Evolutionary conservation across 2,888 invertebrate species (phyloP), one percentile per base, ranked within the genome.

Genomic region (Noctua janthina): DNA sequence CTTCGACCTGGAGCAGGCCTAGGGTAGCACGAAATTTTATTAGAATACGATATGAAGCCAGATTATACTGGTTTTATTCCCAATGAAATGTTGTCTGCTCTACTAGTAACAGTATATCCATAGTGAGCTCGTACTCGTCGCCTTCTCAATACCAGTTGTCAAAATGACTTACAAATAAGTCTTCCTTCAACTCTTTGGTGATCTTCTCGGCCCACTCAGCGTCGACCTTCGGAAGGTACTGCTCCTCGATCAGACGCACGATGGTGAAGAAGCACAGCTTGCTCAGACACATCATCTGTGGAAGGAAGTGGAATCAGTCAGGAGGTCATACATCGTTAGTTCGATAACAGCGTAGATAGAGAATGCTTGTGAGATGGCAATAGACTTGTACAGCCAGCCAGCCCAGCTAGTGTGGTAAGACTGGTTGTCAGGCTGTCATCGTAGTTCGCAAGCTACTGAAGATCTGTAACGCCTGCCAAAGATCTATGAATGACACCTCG

Each of bases 251-350:
- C 46, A 99, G 95, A 39, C 98, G 97, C 75, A 98, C 92, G 66
- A 99, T 97, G 0, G 98, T 97, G 68, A 98, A 98, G 83, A 98
- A 93, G 49, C 98, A 98, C 88, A 97, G 97, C 10, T 74, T 75
- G 20, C 90, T 90, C 83, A 90, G 62, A 15, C 90, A 85, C 13
- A 90, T 17, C 64, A 75, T 64, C 98, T 97, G 90, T 98, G 97
- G 64, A 96, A 95, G 0, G 98, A 97, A 62, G 97, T 91, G 35
- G 35, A 35, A 64, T 35, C 35, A 64, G 35, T 64, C 17, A 64
- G 7, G 13, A 64, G 2, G 13, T 62, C 8, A 7, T 1, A 29
- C 15, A 17, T 29, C 62, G 17, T 62, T 29, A 62, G 62, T 62
- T 62, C 6, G 29, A 29, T 4, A n/a, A 29, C 29, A 29, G 29